A percentile compares a stretch with the other conserved stretches of the same genome.
phyloP scores from a whole-genome alignment of 2,113 vertebrate genomes.

The Pollachius pollachius region DNA sequence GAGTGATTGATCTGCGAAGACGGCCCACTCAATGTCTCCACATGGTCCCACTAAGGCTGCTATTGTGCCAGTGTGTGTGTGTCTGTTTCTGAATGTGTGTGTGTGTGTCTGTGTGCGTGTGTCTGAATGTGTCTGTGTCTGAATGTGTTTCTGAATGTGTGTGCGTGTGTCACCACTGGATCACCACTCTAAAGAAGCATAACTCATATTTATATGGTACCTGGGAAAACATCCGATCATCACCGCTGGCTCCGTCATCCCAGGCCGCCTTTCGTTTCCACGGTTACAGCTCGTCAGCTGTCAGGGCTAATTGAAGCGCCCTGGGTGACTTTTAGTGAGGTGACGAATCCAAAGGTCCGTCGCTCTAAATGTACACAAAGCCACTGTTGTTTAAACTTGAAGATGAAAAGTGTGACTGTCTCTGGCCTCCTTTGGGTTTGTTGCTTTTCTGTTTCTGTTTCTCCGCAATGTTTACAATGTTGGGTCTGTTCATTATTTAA shows the following conservation, averaged over 20 bases:
- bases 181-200: too few species aligned
- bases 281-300: slow-evolving; percentile 23
- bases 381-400: slow-evolving; percentile 57
- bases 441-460: slow-evolving; percentile 36
- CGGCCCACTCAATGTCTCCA: too few species aligned
- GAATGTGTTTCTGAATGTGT: too few species aligned
- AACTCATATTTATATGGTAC: too few species aligned
- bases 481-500: slow-evolving; percentile 67
- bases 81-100: too few species aligned
- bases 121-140: too few species aligned
- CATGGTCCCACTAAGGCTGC: too few species aligned
- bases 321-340: slow-evolving; percentile 50
- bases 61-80: too few species aligned
- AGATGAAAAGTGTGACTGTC: slow-evolving; percentile 60
- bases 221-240: background rate
- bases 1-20: too few species aligned
- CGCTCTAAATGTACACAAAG: slow-evolving; percentile 18
- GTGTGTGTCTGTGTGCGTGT: too few species aligned
- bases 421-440: slow-evolving; percentile 31
- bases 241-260: background rate
- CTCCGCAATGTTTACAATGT: slow-evolving; percentile 42
- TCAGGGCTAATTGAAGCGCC: slow-evolving; percentile 19
- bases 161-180: too few species aligned
- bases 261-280: slow-evolving; percentile 21
- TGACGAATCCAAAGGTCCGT: slow-evolving; percentile 17